Conservation (phyloP, 92 coral and sea anemone genomes). For the Heteractis magnifica region DNA sequence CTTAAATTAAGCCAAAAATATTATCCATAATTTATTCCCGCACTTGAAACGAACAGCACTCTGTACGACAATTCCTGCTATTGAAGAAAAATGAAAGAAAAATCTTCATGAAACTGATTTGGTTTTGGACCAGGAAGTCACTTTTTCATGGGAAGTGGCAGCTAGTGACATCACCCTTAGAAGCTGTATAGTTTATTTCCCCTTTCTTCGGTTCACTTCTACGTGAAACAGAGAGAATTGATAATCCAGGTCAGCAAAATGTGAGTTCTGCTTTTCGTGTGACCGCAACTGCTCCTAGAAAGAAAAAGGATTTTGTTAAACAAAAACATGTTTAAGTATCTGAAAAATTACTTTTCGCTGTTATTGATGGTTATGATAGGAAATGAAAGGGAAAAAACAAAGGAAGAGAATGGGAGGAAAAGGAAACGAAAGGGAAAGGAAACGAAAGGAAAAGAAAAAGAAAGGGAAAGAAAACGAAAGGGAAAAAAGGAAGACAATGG, state of each 20-base stretch:
- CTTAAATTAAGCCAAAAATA: no score
- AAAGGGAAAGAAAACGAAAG: neutral
- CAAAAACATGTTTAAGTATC: no score
- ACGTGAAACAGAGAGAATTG: constrained; percentile 11
- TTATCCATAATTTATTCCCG: no score
- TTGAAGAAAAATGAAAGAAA: no score
- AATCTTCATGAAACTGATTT: no score
- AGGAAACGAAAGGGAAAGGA: neutral
- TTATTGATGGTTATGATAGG: neutral
- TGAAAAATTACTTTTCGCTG: no score
- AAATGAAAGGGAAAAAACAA: neutral
- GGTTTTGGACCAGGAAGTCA: no score
- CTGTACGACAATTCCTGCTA: no score
- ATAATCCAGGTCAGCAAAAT: constrained; percentile 11
- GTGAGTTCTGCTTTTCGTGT: neutral
- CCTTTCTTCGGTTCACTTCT: constrained; percentile 17
- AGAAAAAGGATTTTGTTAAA: neutral
- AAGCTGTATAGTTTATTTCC: no score
- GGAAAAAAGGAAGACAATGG: neutral
- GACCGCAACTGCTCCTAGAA: neutral
- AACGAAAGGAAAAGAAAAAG: neutral
- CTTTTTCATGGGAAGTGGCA: no score
- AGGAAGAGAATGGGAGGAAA: neutral
- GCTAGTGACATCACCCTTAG: no score
- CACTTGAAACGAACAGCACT: no score